phyloP scores from a whole-genome alignment of 2,888 invertebrate genomes.

The Mayetiola destructor region DNA sequence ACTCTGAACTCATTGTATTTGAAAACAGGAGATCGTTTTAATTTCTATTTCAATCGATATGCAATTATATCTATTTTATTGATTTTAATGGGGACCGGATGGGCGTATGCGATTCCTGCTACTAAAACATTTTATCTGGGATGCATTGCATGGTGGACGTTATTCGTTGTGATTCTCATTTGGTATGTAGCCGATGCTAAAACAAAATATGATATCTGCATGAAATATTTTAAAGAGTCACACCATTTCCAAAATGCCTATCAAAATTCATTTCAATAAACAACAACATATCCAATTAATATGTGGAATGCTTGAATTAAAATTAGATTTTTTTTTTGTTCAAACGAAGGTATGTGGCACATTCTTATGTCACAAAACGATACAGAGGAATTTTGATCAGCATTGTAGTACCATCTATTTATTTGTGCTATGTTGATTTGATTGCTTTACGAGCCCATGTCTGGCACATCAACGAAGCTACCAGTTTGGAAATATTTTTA shows the following conservation, averaged over 20 bases:
- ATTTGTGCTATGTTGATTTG: constrained; percentile 14
- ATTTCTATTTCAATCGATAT: not conserved
- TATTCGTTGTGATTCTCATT: not conserved
- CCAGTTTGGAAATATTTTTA: constrained; percentile 9
- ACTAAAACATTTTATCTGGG: constrained; percentile 11
- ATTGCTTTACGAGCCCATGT: constrained; percentile 8
- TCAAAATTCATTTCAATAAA: too few species aligned
- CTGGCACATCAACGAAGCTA: constrained; percentile 13
- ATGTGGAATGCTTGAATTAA: too few species aligned
- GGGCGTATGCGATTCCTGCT: not conserved
- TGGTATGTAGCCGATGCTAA: constrained; percentile 7
- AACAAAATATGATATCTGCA: too few species aligned
- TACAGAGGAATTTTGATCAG: not conserved
- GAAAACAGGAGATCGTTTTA: not conserved
- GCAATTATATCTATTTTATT: not conserved
- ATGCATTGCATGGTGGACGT: not conserved
- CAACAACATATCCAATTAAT: too few species aligned
- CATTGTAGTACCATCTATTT: constrained; percentile 6
- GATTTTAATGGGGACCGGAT: not conserved
- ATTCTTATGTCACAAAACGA: not conserved
- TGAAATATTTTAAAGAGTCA: too few species aligned
- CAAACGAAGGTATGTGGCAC: not conserved
- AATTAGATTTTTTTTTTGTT: too few species aligned
- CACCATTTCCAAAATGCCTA: too few species aligned
- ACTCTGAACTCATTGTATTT: constrained; percentile 10